Evolutionary conservation across 2,113 vertebrate species (phyloP).

Genomic region (Solea solea): DNA sequence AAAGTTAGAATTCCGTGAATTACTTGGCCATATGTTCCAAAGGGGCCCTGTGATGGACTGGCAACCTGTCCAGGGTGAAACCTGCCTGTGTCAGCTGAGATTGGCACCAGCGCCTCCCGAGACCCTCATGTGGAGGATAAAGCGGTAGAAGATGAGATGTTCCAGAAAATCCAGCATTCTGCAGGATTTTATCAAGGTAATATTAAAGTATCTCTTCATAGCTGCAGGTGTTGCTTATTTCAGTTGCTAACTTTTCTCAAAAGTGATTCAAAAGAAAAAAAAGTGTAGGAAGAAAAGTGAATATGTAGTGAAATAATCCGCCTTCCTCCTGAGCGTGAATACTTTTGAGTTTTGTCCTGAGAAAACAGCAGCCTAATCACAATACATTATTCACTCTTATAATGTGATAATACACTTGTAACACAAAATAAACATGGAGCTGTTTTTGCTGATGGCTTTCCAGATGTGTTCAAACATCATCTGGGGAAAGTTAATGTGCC

Average conservation of each 20-base stretch:
- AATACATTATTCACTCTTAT: conserved; percentile 55
- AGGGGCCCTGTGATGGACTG: conserved; percentile 8
- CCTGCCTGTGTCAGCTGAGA: too few relatives aligned
- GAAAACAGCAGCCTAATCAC: conserved; percentile 42
- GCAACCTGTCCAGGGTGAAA: too few relatives aligned
- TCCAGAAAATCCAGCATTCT: conserved; percentile 36
- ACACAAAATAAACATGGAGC: conserved; percentile 52
- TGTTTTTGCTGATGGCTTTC: conserved; percentile 67
- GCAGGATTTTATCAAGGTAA: conserved; percentile 20
- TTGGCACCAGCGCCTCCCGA: too few relatives aligned
- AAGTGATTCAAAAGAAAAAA: background rate
- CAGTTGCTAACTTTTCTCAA: background rate
- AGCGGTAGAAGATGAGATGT: too few relatives aligned
- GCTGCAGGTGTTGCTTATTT: background rate
- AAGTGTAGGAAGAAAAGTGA: conserved; percentile 5
- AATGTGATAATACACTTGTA: conserved; percentile 59
- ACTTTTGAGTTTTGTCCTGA: conserved; percentile 38
- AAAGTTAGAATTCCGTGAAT: conserved; percentile 51
- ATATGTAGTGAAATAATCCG: conserved; percentile 21
- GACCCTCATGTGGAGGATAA: background rate
- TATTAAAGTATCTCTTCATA: conserved; percentile 5
- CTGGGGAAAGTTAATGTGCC: conserved; percentile 74
- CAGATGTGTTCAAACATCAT: conserved; percentile 59
- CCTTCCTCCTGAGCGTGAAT: conserved; percentile 20
- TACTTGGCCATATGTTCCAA: conserved; percentile 50